Conservation (phyloP, 2,113 vertebrate genomes). For the Sakesphorus luctuosus region DNA sequence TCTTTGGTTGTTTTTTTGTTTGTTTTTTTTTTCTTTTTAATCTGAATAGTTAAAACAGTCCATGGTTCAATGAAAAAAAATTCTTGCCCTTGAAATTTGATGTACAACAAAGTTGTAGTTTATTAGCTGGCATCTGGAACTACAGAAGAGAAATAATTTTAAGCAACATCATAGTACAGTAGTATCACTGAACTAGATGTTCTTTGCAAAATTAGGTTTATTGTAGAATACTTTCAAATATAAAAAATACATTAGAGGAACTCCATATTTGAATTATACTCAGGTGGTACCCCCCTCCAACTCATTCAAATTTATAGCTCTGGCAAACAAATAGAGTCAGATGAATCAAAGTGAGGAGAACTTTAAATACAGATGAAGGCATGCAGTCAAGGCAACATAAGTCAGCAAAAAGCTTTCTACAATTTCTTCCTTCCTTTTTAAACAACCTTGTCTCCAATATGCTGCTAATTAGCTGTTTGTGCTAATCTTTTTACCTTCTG, state of each 20-base stretch:
- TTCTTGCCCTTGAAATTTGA: background rate
- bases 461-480: background rate
- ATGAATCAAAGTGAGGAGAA: background rate
- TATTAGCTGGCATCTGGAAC: background rate
- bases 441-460: background rate
- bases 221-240: background rate
- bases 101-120: background rate
- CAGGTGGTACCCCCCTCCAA: background rate
- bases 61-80: background rate
- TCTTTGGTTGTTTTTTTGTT: no score
- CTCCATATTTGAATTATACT: background rate
- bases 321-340: background rate
- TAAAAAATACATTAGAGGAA: background rate
- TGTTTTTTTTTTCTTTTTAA: background rate
- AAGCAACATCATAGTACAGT: background rate
- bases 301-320: background rate
- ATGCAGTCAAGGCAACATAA: background rate
- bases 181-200: background rate
- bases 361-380: background rate
- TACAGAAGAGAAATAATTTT: background rate
- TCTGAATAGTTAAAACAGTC: background rate
- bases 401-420: background rate
- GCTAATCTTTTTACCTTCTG: constrained; percentile 3
- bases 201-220: background rate
- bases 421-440: background rate